A percentile compares a stretch with the other conserved stretches of the same genome.
Evolutionary conservation across 2,113 vertebrate genomes (phyloP).

Genomic region (Corythornis vintsioides): DNA sequence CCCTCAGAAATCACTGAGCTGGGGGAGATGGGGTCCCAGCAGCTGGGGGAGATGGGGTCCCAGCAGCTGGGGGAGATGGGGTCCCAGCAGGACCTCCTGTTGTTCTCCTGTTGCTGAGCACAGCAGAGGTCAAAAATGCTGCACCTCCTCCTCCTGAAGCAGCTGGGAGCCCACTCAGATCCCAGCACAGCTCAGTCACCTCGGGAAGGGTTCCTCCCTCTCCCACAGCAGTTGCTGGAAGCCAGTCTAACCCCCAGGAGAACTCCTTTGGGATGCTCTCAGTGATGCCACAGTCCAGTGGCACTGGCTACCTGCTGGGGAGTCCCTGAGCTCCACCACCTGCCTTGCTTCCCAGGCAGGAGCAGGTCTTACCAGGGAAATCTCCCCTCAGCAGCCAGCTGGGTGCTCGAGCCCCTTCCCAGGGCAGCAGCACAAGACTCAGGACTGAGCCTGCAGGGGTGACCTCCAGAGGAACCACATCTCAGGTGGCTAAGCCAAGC

Average conservation of each 20-base stretch:
- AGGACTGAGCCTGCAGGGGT: neutral
- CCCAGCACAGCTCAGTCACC: neutral
- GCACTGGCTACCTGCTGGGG: neutral
- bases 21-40: neutral
- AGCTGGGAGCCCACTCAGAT: neutral
- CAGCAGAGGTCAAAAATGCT: neutral
- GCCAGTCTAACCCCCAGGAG: neutral
- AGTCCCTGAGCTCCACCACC: neutral
- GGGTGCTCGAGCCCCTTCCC: neutral
- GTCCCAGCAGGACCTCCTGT: neutral
- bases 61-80: neutral
- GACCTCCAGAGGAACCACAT: neutral
- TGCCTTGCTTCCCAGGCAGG: neutral
- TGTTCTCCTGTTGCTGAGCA: neutral
- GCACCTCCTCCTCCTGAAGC: neutral
- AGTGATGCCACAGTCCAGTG: neutral
- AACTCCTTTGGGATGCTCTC: neutral
- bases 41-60: too few species aligned
- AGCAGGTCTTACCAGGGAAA: neutral
- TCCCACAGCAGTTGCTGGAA: neutral
- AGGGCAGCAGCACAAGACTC: neutral
- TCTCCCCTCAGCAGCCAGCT: neutral
- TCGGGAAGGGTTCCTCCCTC: neutral
- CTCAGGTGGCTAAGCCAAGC: neutral
- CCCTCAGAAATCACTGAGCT: neutral